Evolutionary conservation across 1,140 invertebrate species (phyloP), one percentile per base, ranked within the genome.

Genomic region (Chironomus tepperi): DNA sequence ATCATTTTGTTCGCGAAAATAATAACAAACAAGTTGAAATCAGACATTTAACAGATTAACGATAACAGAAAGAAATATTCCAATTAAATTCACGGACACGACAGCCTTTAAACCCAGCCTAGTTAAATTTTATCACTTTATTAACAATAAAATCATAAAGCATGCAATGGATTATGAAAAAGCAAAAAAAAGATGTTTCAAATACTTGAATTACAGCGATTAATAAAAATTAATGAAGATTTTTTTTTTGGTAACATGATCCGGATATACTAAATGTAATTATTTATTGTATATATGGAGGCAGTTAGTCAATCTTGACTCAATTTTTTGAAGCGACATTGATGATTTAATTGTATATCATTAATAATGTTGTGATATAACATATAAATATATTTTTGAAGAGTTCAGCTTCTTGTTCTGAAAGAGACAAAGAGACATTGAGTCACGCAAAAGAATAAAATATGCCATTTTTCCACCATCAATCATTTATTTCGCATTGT

Each of bases 261-360:
- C n/a, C n/a, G 9, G 47, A n/a, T 57, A n/a, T 57, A n/a, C 1
- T 12, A 57, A 57, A 57, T 57, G 9, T n/a, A n/a, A 57, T 57
- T n/a, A 57, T 10, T 57, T 10, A 57, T 57, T 57, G 47, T 12
- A n/a, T 57, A 57, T 57, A 57, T 57, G 9, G 47, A n/a, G 47
- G n/a, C 47, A 57, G n/a, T 57, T 57, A n/a, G 47, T 57, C 47
- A 57, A 57, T 57, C n/a, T 57, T 57, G 9, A 12, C 65, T 21
- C 19, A 16, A 70, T 70, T 19, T 70, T 70, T 70, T 12, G 16
- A 21, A 19, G 19, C 19, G 65, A 70, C 19, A 19, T 70, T 70
- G 16, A 70, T 70, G 10, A 21, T 70, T 70, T 19, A 70, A 70
- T 19, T 70, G 65, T 70, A 70, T 21, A 70, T 70, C 65, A 70